Conservation (phyloP, 2,888 invertebrate species). For the Campoletis raptor region DNA sequence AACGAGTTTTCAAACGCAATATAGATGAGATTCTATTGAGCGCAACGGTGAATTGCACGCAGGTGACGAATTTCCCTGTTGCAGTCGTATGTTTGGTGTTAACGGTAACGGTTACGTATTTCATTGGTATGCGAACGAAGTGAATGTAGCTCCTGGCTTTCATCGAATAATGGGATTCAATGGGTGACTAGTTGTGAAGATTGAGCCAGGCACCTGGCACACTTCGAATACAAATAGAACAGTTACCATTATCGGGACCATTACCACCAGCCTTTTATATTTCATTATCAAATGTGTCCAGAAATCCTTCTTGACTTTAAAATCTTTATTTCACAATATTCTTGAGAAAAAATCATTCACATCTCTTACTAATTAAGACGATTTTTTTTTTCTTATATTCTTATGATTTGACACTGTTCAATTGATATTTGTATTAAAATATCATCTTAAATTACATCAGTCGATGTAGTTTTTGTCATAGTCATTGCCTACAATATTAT, state of each 20-base stretch:
- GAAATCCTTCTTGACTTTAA: not conserved
- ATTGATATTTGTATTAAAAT: no score
- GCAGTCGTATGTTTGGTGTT: conserved; percentile 11
- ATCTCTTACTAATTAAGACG: not conserved
- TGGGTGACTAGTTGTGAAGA: conserved; percentile 58
- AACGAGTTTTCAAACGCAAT: conserved; percentile 42
- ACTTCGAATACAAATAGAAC: conserved; percentile 29
- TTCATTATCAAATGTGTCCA: conserved; percentile 13
- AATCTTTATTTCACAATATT: not conserved
- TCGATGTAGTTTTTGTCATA: no score
- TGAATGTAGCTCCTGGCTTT: conserved; percentile 42
- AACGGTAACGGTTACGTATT: conserved; percentile 1
- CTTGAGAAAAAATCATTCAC: not conserved
- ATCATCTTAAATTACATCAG: not conserved
- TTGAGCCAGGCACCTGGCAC: conserved; percentile 61
- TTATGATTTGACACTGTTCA: no score
- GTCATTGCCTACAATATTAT: no score
- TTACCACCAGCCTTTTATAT: not conserved
- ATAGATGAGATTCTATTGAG: conserved; percentile 35
- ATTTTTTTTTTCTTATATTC: no score
- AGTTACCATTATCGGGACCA: not conserved
- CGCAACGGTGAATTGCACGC: conserved; percentile 48
- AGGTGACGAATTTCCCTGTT: conserved; percentile 57
- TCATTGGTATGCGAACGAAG: conserved; percentile 3
- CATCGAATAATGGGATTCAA: conserved; percentile 63